Percentiles rank a stretch among this genome's conserved stretches.
Conservation (phyloP, 2,797 vertebrate species). For the Heterohyrax brucei region DNA sequence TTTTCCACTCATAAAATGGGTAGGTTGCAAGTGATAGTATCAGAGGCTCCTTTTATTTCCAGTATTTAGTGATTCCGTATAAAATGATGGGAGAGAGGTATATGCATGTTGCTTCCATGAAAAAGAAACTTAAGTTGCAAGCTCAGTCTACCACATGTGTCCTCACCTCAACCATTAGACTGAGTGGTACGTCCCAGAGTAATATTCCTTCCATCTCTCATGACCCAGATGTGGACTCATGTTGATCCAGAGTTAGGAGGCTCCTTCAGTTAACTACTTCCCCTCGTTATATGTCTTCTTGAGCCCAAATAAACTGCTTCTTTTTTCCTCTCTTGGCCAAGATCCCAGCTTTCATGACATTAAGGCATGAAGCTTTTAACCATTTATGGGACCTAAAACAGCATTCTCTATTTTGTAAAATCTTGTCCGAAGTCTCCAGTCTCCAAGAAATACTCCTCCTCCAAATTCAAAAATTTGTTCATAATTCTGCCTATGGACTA, state of each 20-base stretch:
- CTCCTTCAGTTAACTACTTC: background rate
- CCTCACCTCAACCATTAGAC: background rate
- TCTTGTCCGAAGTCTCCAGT: background rate
- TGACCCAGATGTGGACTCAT: background rate
- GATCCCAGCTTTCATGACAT: background rate
- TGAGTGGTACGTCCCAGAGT: background rate
- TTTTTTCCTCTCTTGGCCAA: background rate
- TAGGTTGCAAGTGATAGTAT: background rate
- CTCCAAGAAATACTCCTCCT: background rate
- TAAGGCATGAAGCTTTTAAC: background rate
- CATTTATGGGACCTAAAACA: constrained; percentile 4
- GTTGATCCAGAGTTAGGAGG: background rate
- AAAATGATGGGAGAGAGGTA: background rate
- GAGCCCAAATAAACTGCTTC: background rate
- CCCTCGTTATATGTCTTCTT: background rate
- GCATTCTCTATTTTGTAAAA: background rate
- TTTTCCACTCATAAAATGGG: background rate
- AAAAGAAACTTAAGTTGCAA: background rate
- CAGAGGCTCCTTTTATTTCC: background rate
- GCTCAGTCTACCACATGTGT: background rate
- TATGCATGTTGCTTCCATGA: background rate
- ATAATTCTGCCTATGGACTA: background rate
- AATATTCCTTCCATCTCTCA: background rate
- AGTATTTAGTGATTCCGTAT: constrained; percentile 29
- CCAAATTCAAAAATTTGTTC: background rate